A percentile compares a stretch with the other conserved stretches of the same genome.
phyloP scores from a whole-genome alignment of 2,888 invertebrate genomes.

The Micoletzkya japonica region DNA sequence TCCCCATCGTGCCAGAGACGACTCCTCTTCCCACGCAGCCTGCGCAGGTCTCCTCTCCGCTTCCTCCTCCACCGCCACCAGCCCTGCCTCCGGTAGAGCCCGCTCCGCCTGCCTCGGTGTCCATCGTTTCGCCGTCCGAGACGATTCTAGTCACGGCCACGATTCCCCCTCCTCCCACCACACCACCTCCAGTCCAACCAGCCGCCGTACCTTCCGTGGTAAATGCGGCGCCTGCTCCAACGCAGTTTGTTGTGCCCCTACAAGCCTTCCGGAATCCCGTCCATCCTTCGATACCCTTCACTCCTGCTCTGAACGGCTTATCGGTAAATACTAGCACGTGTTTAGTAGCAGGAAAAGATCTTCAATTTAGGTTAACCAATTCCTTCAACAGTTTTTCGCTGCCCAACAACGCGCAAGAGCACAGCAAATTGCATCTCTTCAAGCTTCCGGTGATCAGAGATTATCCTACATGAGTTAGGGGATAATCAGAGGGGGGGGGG shows the following conservation, averaged over 20 bases:
- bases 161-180: not conserved
- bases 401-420: not conserved
- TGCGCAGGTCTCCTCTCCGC: no score
- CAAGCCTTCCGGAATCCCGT: conserved; percentile 7
- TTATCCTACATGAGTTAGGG: no score
- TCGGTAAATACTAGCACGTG: no score
- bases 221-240: not conserved
- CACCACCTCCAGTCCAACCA: not conserved
- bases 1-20: no score
- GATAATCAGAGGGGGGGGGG: no score
- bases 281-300: conserved; percentile 22
- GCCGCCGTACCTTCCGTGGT: not conserved
- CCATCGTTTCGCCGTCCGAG: not conserved
- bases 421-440: not conserved
- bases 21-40: no score
- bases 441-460: no score
- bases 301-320: conserved; percentile 19
- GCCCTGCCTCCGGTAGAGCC: no score
- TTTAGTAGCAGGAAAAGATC: no score
- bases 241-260: not conserved
- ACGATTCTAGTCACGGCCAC: not conserved
- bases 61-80: no score
- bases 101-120: no score
- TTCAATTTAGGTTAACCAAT: not conserved
- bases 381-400: conserved; percentile 9